Conservation (phyloP, 1,140 invertebrate genomes). For the Tribolium madens region DNA sequence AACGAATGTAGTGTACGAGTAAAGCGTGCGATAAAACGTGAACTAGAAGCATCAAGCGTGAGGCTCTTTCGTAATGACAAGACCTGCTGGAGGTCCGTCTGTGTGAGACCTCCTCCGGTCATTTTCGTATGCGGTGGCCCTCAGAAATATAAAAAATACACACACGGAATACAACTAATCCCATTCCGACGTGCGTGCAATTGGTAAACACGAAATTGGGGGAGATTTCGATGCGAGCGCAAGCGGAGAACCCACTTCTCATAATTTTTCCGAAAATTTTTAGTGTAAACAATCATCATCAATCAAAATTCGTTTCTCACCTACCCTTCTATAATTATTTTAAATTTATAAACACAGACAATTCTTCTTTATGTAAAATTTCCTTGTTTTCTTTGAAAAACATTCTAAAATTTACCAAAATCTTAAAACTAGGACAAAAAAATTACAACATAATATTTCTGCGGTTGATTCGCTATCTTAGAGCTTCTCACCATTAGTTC, state of each 20-base stretch:
- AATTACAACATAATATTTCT: too few species aligned
- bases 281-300: conserved; percentile 14
- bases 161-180: conserved; percentile 1
- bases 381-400: too few species aligned
- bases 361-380: too few species aligned
- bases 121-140: conserved; percentile 25
- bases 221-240: background rate
- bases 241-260: background rate
- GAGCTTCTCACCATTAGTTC: too few species aligned
- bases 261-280: background rate
- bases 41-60: background rate
- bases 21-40: conserved; percentile 4
- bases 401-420: too few species aligned
- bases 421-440: too few species aligned
- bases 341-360: too few species aligned
- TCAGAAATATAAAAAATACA: background rate
- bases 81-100: conserved; percentile 10
- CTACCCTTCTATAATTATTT: too few species aligned
- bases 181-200: conserved; percentile 23
- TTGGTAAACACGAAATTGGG: conserved; percentile 13
- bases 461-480: too few species aligned
- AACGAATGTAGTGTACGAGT: conserved; percentile 18
- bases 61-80: conserved; percentile 10
- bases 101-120: conserved; percentile 17
- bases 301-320: too few species aligned